Base-by-base conservation (phyloP, 64 coral and sea anemone genomes). In the Dendrophyllia cribrosa region DNA sequence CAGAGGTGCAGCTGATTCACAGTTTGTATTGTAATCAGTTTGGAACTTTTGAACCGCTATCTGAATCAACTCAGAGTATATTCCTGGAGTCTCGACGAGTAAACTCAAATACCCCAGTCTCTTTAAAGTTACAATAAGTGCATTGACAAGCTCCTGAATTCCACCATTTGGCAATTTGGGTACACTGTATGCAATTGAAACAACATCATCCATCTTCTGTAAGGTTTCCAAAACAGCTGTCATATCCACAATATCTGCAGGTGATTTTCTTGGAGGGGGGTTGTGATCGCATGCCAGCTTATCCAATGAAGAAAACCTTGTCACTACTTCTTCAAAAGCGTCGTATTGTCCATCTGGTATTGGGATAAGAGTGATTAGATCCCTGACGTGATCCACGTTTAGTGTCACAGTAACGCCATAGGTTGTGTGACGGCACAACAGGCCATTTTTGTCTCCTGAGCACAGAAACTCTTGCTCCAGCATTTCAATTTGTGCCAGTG, bases 41-140 rank as follows among this genome's bases (percentile, higher is more conserved):
- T 96, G 95, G 79, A 96, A 96, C 22, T 76, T 75, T 25, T 78
- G 71, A 51, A 96, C 87, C 14, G 95, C 79, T 4, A 86, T 65
- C 25, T 90, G 62, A 59, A 96, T 43, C 4, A 93, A 74, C 59
- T 93, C 85, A 2, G 86, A 86, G 61, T 93, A 96, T 20, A 85
- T n/a, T 14, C 74, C 58, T 48, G 95, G 22, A 13, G 45, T 75
- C 49, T 79, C 80, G 6, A 89, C 56, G 5, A 96, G 58, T 6
- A 83, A 75, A 17, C 91, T 93, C 68, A 96, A 87, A 55, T 96
- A 96, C 5, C 87, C 74, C 5, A 96, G 79, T 77, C 70, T 75
- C 47, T 58, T 80, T 3, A 96, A 63, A 53, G 69, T 16, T 22
- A 24, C 70, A 62, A 85, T 20, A 7, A 78, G 68, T 11, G 79